Evolutionary conservation across 1,140 invertebrate genomes (phyloP), one percentile per base, ranked within the genome.

Genomic region (Leptonema lineaticorne): DNA sequence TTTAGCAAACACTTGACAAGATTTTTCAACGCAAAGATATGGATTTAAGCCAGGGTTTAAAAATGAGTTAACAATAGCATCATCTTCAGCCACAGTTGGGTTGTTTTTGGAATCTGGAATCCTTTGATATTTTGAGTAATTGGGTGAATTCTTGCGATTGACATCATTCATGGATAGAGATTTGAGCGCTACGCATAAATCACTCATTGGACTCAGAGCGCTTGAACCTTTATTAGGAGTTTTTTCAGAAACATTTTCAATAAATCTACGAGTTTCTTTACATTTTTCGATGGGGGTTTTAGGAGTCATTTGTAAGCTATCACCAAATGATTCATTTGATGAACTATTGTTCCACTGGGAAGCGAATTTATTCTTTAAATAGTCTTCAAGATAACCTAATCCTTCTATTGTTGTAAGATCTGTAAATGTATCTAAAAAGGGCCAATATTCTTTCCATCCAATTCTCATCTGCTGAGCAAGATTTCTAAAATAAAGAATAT

Each of bases 381-480:
- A 90, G 22, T 85, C 83, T 78, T 97, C 93, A 0, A 97, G 76
- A 30, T 87, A 81, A 0, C 77, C 72, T 1, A 96, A 80, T 1
- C 93, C 94, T 66, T 90, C 87, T 0, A 80, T 74, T 0, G 87
- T 87, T 0, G 87, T 77, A 1, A 96, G 82, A 80, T 97, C 89
- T 6, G 89, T 85, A 76, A 92, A 95, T 4, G 84, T 85, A 73
- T 91, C 87, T 5, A 96, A 79, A 76, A 96, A 96, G 1, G 89
- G 86, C 94, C 94, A 97, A 77, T 93, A 94, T 76, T 97, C 95
- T 69, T 88, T 89, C 94, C 94, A 97, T n/a, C 84, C 82, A 0
- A 95, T 83, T 28, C 89, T 85, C 76, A 88, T 85, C 76, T 92
- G 83, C 70, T 87, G 85, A 1, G 93, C 93, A 69, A 96, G 75